Base-by-base conservation (phyloP, 1,140 invertebrate genomes). In the Potamilus streckersoni region DNA sequence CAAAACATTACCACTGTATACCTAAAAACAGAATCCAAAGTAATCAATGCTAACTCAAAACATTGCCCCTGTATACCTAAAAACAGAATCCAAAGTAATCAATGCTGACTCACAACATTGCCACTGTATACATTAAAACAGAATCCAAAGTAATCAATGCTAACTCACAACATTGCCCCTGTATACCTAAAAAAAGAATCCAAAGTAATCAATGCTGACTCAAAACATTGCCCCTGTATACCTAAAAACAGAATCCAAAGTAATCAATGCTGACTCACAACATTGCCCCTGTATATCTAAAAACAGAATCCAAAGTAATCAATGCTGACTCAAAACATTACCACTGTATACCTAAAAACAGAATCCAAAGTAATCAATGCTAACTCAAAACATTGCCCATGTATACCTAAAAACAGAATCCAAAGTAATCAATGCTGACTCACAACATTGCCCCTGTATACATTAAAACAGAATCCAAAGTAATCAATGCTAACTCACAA, bases 81-180 rank as follows among this genome's bases (percentile, higher is more conserved):
- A 49, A 6, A 8, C 4, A 49, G 38, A 49, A 49, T 6, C 0
- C 6, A 49, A 31, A 31, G 27, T 31, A 31, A 61, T 31, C 8
- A 68, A 38, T 27, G n/a, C 23, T 38, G 17, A 66, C 77, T 67
- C 71, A 79, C 77, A 58, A 79, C 56, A 57, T 67, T 69, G 1
- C 77, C 77, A 27, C 77, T 57, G 38, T 6, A 49, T n/a, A n/a
- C n/a, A n/a, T n/a, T n/a, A 49, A 49, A 6, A 8, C 4, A 49
- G 38, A 49, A 49, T 6, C 0, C 6, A 49, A 31, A 31, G 27
- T 31, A 31, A 61, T 31, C 8, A 68, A 38, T 27, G n/a, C 23
- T 38, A 20, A 66, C 77, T 67, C 71, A 79, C 77, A 58, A 79
- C 56, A 57, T 67, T 69, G 1, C 77, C 77, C 55, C 77, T 57